phyloP scores from a whole-genome alignment of 2,797 vertebrate genomes.

The Phrynocephalus forsythii region DNA sequence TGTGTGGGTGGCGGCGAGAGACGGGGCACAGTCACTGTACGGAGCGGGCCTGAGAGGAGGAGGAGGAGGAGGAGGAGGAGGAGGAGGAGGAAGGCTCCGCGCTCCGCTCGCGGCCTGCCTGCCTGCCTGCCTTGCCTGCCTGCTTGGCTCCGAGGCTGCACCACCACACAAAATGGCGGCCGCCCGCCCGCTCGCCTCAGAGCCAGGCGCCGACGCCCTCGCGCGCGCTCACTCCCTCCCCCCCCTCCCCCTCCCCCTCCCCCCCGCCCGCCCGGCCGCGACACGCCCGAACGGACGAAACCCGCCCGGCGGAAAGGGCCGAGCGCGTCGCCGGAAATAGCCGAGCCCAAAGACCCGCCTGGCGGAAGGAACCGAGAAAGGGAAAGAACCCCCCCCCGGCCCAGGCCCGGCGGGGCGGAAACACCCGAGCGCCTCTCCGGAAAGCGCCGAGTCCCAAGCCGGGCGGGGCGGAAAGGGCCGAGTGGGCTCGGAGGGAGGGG shows the following conservation, averaged over 20 bases:
- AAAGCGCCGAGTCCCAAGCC: background rate
- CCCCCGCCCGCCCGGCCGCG: background rate
- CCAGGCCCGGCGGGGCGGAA: background rate
- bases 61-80: too few species aligned
- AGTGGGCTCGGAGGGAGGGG: background rate
- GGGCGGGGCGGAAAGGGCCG: slow-evolving; percentile 50
- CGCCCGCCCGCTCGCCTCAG: slow-evolving; percentile 40
- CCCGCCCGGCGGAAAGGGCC: background rate
- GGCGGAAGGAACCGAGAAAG: background rate
- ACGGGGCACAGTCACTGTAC: slow-evolving; percentile 65
- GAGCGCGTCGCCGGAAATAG: too few species aligned
- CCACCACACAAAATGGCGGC: slow-evolving; percentile 81
- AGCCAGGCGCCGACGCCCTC: background rate
- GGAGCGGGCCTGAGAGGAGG: slow-evolving; percentile 28
- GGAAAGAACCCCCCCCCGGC: too few species aligned
- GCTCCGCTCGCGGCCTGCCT: slow-evolving; percentile 16
- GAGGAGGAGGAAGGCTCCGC: background rate
- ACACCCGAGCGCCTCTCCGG: slow-evolving; percentile 38
- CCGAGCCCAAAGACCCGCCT: slow-evolving; percentile 32
- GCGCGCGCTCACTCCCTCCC: background rate
- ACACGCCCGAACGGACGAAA: background rate
- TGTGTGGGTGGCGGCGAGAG: background rate
- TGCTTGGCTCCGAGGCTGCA: slow-evolving; percentile 43
- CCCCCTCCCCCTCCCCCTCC: background rate
- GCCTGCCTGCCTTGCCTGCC: background rate